Base-by-base conservation (phyloP, 30 jellyfish, hydroid and myxozoan genomes). In the Nemopilema nomurai region DNA sequence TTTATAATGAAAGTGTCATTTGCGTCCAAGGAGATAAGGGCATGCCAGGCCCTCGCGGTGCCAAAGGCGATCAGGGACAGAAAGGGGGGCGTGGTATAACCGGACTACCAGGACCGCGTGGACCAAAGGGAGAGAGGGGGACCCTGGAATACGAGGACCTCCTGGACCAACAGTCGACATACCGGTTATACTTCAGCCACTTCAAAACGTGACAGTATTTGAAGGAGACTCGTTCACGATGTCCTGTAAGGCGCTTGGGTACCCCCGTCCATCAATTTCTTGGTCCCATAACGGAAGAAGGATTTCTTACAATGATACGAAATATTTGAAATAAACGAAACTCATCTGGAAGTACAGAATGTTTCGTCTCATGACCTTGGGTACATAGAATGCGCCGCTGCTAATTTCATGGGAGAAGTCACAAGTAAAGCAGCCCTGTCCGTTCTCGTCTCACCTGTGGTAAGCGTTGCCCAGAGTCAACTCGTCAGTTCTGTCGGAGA, bases 1-100 rank as follows among this genome's bases (percentile, higher is more conserved):
- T 80, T 49, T 80, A 19, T 28, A 80, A 80, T 22, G 74, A 80
- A 1, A 80, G 81, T 21, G 89, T 62, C 0, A 80, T 64, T 67
- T 80, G 89, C 74, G 13, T 80, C 51, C 89, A 80, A 67, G 89
- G 89, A 30, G 81, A 80, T 0, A 50, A 63, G n/a, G 89, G 89
- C 6, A 16, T 49, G 8, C 81, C 33, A 18, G 89, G 89, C 8
- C 81, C 80, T 62, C 62, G 72, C 26, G 89, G 89, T 8, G 3
- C 66, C 23, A 65, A 80, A 49, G 89, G 89, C 19, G 74, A 33
- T n/a, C 66, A 25, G 0, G 89, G 89, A 32, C 80, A 80, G 28
- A 32, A 8, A 28, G 89, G 89, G 20, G 26, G 33, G 30, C 89
- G 89, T 22, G 89, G 89, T 25, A 23, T 19, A 1, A 29, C 0